A percentile compares a stretch with the other conserved stretches of the same genome.
These are phyloP conservation scores for Eulemur macaco DNA, from an alignment of 2,113 vertebrate genomes.

Conservation along the genomic window DNA sequence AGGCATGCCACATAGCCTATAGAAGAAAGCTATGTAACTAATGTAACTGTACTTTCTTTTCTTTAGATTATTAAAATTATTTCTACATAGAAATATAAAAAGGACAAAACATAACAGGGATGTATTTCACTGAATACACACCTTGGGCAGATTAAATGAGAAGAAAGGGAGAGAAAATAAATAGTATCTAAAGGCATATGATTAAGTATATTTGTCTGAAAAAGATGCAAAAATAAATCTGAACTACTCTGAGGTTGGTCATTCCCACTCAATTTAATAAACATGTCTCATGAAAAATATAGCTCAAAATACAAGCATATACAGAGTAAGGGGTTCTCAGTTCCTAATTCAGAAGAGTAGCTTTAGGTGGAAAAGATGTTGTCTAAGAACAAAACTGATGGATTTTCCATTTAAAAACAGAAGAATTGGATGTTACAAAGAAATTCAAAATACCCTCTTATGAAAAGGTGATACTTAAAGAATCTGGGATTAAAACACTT, in stretches of 20 bases:
- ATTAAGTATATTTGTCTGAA: neutral
- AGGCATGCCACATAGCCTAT: neutral
- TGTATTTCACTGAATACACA: neutral
- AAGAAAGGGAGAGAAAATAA: neutral
- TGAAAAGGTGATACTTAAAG: neutral
- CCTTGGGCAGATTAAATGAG: neutral
- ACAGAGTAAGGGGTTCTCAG: neutral
- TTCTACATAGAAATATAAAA: constrained; percentile 26
- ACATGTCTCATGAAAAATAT: neutral
- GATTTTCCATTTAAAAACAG: neutral
- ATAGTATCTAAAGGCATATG: neutral
- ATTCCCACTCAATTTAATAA: neutral
- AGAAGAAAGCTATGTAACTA: neutral
- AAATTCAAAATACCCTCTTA: neutral
- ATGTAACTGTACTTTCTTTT: neutral
- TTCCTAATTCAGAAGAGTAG: neutral
- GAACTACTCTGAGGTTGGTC: neutral
- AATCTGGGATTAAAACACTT: neutral
- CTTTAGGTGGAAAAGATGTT: neutral
- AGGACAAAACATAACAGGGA: neutral
- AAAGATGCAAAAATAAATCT: constrained; percentile 12
- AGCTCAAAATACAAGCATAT: neutral
- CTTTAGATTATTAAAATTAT: constrained; percentile 7
- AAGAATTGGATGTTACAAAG: neutral
- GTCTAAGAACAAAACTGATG: neutral